Conservation (phyloP, 2,113 vertebrate genomes). For the Colossoma macropomum region DNA sequence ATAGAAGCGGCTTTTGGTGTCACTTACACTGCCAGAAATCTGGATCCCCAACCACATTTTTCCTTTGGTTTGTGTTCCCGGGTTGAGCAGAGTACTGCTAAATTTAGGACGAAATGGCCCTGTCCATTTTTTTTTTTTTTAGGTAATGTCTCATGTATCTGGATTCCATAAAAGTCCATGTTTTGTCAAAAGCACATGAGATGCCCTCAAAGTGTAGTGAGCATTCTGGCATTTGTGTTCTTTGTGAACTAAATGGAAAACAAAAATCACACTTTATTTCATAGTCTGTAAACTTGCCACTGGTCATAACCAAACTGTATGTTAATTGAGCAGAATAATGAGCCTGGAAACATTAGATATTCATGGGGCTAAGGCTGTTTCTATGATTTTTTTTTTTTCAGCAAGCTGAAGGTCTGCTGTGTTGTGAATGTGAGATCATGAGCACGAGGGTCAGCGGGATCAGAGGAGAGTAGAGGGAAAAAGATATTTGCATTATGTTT, state of each 20-base stretch:
- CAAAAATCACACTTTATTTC: no score
- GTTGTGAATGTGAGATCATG: neutral
- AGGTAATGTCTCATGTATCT: slow-evolving; percentile 22
- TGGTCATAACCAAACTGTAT: neutral
- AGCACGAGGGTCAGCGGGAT: neutral
- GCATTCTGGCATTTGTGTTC: neutral
- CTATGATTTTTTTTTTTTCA: neutral
- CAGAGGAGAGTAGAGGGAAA: neutral
- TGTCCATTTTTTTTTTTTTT: slow-evolving; percentile 14
- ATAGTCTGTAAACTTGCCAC: no score
- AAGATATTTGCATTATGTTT: slow-evolving; percentile 15
- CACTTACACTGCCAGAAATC: neutral
- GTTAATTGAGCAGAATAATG: neutral
- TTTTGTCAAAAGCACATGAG: slow-evolving; percentile 25
- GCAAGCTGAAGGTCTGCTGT: neutral
- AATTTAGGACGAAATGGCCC: slow-evolving; percentile 34
- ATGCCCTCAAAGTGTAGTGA: neutral
- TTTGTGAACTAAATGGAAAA: neutral
- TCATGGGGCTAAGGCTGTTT: neutral
- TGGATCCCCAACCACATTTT: slow-evolving; percentile 2
- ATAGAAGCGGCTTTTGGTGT: neutral
- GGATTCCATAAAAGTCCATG: slow-evolving; percentile 46
- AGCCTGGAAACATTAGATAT: neutral
- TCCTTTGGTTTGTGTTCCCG: slow-evolving; percentile 10
- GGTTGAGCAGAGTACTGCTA: slow-evolving; percentile 23